Evolutionary conservation across 2,888 invertebrate species (phyloP), one percentile per base, ranked within the genome.

Genomic region (Eristalis pertinax): DNA sequence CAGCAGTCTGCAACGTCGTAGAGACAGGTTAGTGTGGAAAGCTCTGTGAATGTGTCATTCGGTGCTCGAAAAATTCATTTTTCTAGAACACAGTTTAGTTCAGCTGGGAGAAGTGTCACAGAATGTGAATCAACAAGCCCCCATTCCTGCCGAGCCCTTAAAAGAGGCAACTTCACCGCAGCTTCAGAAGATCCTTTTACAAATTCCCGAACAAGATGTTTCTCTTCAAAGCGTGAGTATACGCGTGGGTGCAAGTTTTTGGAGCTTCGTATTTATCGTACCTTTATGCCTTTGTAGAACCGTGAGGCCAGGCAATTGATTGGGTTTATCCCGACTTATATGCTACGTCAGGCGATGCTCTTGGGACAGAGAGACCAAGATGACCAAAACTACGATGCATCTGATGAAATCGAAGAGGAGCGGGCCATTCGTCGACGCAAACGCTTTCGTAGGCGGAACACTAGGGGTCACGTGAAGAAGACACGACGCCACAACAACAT

Each of bases 391-490:
- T 81, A 83, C 0, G 73, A 83, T 15, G 68, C 74, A 5, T 78
- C 78, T 7, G 83, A 83, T 19, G 80, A 72, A 4, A 24, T 84
- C 4, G 81, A 84, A 19, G 90, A 90, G 41, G 90, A 89, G 56
- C 90, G 90, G 8, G 89, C 90, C 3, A 64, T 90, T 26, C 89
- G 90, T 2, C 89, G 89, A 19, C 89, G 89, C n/a, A 86, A 89
- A 43, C 89, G 90, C 38, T 58, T 90, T 24, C 89, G 87, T 22
- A 83, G 85, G 8, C 89, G 89, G 13, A 89, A 88, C 13, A 60
- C 82, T 2, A 84, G 88, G 11, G 88, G 84, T 60, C 87, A 89
- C 13, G 19, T 89, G 1, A 80, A 73, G 11, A 79, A 80, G 10
- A 64, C 60, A 8, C 79, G 69, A 43, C 87, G 77, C 15, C 87